A percentile compares a stretch with the other conserved stretches of the same genome.
These are phyloP conservation scores for Pristionchus exspectatus DNA, from an alignment of 2,888 invertebrate species.

Conservation along the genomic window DNA sequence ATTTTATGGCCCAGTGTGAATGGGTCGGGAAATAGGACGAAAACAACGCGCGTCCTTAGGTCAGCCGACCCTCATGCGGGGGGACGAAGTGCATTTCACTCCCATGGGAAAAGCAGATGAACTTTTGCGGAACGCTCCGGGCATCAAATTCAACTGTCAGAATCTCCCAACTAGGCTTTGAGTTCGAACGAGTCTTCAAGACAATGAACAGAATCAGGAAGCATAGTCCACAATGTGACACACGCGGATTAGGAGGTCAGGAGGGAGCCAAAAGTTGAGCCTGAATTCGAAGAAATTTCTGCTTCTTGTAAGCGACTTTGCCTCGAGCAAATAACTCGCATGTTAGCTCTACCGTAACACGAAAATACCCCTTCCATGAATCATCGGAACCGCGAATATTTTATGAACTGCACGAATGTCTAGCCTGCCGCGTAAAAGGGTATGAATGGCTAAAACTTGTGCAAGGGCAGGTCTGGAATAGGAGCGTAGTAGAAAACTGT, in stretches of 20 bases:
- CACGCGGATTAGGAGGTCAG: neutral
- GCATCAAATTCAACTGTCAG: neutral
- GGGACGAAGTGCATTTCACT: neutral
- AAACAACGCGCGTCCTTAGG: neutral
- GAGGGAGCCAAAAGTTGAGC: neutral
- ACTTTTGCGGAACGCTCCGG: neutral
- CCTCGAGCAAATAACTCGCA: neutral
- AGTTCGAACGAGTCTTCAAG: too few relatives aligned
- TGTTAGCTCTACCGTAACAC: neutral
- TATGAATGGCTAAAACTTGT: too few relatives aligned
- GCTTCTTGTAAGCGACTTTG: neutral
- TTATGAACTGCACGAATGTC: neutral
- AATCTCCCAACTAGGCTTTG: neutral
- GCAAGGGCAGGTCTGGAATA: too few relatives aligned
- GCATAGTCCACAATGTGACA: neutral
- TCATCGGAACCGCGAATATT: neutral
- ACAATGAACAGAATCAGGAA: too few relatives aligned
- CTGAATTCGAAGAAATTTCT: neutral
- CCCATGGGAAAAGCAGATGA: neutral
- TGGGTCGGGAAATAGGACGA: neutral
- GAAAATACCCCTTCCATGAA: neutral
- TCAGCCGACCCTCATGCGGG: neutral
- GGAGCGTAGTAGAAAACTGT: too few relatives aligned
- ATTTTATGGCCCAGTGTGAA: neutral
- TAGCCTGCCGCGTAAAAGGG: neutral